Evolutionary conservation across 2,113 vertebrate species (phyloP), one percentile per base, ranked within the genome.

Genomic region (Agapornis roseicollis): DNA sequence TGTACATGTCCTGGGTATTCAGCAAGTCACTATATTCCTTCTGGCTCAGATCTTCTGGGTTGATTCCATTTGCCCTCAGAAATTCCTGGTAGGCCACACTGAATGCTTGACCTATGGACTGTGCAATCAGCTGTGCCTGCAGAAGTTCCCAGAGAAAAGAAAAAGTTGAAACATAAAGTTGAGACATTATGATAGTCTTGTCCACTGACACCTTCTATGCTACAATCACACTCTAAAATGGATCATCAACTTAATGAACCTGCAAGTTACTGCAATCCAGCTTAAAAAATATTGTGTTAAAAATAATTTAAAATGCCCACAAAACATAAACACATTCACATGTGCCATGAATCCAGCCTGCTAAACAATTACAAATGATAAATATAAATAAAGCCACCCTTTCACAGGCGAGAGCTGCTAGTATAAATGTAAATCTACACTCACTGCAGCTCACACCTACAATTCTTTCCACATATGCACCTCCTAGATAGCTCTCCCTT

Each of bases 1-100:
- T 99, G 98, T 99, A 99, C 99, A 99, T 99, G 97, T 99, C 99
- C 93, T 99, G 99, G 77, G 99, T 99, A 96, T 99, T 99, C 86
- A 99, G 99, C 89, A 99, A 97, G 97, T 99, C 99, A 5, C 99
- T 99, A 63, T 99, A 99, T 84, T 99, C 99, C 97, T 99, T 99
- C 97, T 99, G 99, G 98, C 99, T 99, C 70, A 99, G 98, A 91
- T 99, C 99, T 97, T 99, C 99, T 0, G 99, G 99, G 93, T 99
- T 99, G 94, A 99, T 99, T 72, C 99, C 99, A 1, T 99, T 99
- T 96, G 99, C 99, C 39, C 99, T 98, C 86, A 99, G 97, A 93
- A 99, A 99, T 81, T 99, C 99, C 97, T 99, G 99, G 98, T 99
- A 99, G 10, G 99, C 99, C 90, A 99, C 99, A 6, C 99, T 99